These are phyloP conservation scores for Theonella swinhoei DNA, from an alignment of 37 sponge, comb jelly and placozoan species.

Conservation along the genomic window DNA sequence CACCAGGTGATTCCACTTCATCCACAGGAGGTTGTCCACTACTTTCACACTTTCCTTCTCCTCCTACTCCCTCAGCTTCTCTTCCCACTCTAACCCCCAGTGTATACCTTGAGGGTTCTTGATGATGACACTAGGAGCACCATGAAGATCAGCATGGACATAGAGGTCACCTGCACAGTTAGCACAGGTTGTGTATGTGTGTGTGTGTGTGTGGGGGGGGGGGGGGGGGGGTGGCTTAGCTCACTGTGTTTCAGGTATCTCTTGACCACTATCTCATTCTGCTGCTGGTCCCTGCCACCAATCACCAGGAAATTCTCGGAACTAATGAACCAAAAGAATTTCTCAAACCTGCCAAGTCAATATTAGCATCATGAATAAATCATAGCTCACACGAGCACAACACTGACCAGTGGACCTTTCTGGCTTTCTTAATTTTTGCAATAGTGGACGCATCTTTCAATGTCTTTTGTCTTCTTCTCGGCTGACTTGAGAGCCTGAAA, in stretches of 20 bases:
- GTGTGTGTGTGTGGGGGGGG: no score
- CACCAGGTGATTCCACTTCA: background rate
- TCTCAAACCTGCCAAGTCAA: conserved; percentile 87
- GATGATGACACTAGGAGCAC: conserved; percentile 91
- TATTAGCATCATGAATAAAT: background rate
- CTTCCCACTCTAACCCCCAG: conserved; percentile 13
- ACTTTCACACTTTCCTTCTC: conserved; percentile 2
- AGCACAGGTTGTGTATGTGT: no score
- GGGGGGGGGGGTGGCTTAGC: no score
- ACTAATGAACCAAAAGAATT: conserved; percentile 96
- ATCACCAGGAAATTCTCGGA: conserved; percentile 96
- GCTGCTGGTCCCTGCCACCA: conserved; percentile 97
- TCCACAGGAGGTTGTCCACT: background rate
- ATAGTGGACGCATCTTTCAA: conserved; percentile 85
- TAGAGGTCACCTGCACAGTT: conserved; percentile 87
- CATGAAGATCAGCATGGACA: conserved; percentile 98
- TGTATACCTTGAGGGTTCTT: conserved; percentile 92
- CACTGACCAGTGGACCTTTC: conserved; percentile 90
- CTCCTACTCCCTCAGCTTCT: background rate
- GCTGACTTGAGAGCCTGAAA: conserved; percentile 96
- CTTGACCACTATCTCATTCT: conserved; percentile 96
- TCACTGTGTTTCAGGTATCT: conserved; percentile 83
- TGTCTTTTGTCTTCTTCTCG: conserved; percentile 88
- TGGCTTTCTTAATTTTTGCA: conserved; percentile 86
- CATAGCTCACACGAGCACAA: background rate